Evolutionary conservation across 2,797 vertebrate species (phyloP).

Genomic region (Pristis pectinata): DNA sequence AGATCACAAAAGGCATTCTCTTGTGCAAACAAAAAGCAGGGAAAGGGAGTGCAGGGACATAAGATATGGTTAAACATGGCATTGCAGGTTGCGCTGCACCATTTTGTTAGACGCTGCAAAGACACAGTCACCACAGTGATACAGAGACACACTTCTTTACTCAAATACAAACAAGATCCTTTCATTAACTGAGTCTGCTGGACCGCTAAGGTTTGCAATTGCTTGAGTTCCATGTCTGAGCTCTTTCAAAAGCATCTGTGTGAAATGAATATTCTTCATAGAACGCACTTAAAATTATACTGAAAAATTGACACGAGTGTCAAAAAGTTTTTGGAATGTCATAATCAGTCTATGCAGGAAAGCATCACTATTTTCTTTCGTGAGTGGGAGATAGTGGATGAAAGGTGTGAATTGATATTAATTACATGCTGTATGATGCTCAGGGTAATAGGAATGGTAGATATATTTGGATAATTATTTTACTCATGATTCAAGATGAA

Average conservation of each 20-base stretch:
- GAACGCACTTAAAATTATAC: background rate
- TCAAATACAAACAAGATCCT: background rate
- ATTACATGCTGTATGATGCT: slow-evolving; percentile 57
- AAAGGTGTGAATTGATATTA: slow-evolving; percentile 58
- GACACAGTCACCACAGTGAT: background rate
- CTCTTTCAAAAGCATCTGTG: background rate
- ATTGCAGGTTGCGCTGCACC: background rate
- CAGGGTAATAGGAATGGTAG: slow-evolving; percentile 54
- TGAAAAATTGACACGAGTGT: background rate
- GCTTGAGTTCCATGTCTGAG: background rate
- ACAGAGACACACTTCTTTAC: background rate
- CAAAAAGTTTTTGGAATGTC: slow-evolving; percentile 16
- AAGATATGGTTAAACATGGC: background rate
- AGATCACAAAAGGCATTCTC: background rate
- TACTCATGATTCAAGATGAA: slow-evolving; percentile 54
- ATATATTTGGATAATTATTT: slow-evolving; percentile 57
- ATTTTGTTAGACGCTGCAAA: background rate
- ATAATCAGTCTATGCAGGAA: background rate
- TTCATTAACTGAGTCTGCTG: background rate
- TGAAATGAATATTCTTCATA: background rate
- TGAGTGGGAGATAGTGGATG: slow-evolving; percentile 41
- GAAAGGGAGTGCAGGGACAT: background rate
- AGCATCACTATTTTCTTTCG: background rate
- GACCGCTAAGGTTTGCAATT: background rate
- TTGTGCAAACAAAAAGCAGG: background rate